These are phyloP conservation scores for Drosophila gunungcola DNA, from an alignment of 1,140 invertebrate species.

Conservation along the genomic window DNA sequence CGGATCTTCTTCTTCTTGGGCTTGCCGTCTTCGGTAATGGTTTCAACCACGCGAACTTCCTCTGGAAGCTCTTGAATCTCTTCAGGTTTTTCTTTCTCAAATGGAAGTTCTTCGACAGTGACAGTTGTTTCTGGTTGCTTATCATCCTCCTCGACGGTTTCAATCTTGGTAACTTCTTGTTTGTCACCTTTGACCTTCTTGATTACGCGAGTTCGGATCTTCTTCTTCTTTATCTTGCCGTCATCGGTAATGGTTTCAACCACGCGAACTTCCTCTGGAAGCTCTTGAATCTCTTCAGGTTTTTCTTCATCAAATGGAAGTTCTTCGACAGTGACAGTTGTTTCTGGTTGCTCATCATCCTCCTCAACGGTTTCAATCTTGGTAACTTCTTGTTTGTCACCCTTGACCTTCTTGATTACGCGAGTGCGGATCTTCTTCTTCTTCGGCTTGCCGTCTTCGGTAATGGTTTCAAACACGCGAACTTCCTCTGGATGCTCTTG, in stretches of 20 bases:
- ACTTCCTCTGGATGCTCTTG: conserved; percentile 3
- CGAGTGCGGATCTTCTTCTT: conserved; percentile 9
- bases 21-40: conserved; percentile 2
- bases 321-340: not conserved
- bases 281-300: not conserved
- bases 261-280: conserved; percentile 1
- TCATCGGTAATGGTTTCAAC: conserved; percentile 1
- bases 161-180: conserved; percentile 4
- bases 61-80: conserved; percentile 7
- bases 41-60: conserved; percentile 3
- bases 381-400: conserved; percentile 2
- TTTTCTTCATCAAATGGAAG: not conserved
- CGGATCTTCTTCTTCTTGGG: conserved; percentile 13
- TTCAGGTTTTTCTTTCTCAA: not conserved
- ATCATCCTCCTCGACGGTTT: conserved; percentile 7
- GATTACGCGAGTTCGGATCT: conserved; percentile 2
- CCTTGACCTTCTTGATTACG: conserved; percentile 7
- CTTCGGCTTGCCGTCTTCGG: conserved; percentile 3
- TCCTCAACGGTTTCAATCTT: conserved; percentile 5
- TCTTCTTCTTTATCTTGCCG: not conserved
- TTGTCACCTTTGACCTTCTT: conserved; percentile 10
- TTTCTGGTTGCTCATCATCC: not conserved
- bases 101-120: not conserved
- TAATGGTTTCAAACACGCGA: not conserved
- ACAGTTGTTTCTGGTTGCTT: not conserved